Percentiles rank a stretch among this genome's conserved stretches.
These are phyloP conservation scores for Coleophora deauratella DNA, from an alignment of 2,888 invertebrate genomes.

Conservation along the genomic window DNA sequence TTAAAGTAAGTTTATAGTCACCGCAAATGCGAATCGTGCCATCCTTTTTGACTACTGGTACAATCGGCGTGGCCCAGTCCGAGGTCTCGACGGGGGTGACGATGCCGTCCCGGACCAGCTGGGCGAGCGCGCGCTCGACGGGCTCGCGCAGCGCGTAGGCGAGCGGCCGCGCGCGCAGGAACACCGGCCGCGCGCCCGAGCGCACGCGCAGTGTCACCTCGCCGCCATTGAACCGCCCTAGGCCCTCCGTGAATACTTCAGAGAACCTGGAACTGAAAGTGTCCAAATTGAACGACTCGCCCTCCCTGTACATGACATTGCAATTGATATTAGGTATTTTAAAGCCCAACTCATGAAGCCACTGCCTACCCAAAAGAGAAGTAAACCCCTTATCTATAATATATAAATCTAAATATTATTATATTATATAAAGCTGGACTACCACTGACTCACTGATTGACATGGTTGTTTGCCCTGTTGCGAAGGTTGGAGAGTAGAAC, in stretches of 20 bases:
- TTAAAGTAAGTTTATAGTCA: conserved; percentile 23
- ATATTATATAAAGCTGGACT: no score
- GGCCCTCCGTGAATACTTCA: conserved; percentile 3
- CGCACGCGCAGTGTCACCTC: conserved; percentile 1
- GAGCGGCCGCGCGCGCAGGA: conserved; percentile 13
- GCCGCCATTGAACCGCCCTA: conserved; percentile 5
- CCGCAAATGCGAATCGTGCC: conserved; percentile 22
- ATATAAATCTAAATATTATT: conserved; percentile 2
- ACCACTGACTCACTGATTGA: no score
- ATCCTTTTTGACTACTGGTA: conserved; percentile 5
- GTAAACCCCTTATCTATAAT: neutral
- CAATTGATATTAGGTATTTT: neutral
- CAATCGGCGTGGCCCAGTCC: conserved; percentile 23
- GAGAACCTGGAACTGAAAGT: conserved; percentile 1
- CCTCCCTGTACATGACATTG: no score
- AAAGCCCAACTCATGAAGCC: conserved; percentile 10
- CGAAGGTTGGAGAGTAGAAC: no score
- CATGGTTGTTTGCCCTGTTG: no score
- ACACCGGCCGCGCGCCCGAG: conserved; percentile 7
- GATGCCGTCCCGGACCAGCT: conserved; percentile 15
- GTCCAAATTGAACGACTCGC: neutral
- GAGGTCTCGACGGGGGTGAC: conserved; percentile 19
- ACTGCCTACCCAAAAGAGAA: conserved; percentile 12
- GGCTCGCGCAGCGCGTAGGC: no score
- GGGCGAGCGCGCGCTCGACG: conserved; percentile 13